Base-by-base conservation (phyloP, 2,797 vertebrate species). In the Acipenser ruthenus region DNA sequence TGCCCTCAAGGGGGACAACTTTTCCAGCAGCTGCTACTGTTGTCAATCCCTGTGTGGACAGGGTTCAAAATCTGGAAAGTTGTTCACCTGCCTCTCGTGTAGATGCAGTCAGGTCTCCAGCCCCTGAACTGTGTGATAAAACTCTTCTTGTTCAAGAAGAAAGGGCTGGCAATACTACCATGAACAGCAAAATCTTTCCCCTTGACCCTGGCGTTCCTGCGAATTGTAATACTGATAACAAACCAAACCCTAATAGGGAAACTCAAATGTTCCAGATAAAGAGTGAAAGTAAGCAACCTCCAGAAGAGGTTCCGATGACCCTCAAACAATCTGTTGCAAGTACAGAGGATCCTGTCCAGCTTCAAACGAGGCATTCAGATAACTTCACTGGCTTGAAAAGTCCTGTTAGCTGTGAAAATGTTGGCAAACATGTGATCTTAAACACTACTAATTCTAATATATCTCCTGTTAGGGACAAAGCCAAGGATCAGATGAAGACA, bases 121-220 rank as follows among this genome's bases (percentile, higher is more conserved):
- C 10, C 6, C 59, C 56, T 12, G 55, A 63, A 37, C 37, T 37
- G 37, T 37, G 37, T 37, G 48, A 37, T 8, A 23, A 56, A 23
- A 8, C 48, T 55, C 65, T 69, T 72, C 66, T 48, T 37, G 37
- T 72, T 69, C 66, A 70, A 63, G 82, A 80, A 52, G 53, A 63
- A 75, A 82, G 75, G 79, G 79, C 82, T 82, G 76, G 64, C 67
- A 60, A 49, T 50, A 70, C 37, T 37, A 67, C 56, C 72, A 69
- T 52, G 74, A 83, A 66, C 37, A 37, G 5, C 4, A 71, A 77
- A 8, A 73, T 56, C 65, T 68, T 5, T 37, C 74, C 71, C 15
- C 70, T 68, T 11, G 37, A 71, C 8, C 55, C 71, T 15, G 18
- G 69, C 62, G 37, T 37, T 37, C 37, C 37, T 37, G 64, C 69